Conservation (phyloP, 1,140 invertebrate species). For the Hyles euphorbiae region DNA sequence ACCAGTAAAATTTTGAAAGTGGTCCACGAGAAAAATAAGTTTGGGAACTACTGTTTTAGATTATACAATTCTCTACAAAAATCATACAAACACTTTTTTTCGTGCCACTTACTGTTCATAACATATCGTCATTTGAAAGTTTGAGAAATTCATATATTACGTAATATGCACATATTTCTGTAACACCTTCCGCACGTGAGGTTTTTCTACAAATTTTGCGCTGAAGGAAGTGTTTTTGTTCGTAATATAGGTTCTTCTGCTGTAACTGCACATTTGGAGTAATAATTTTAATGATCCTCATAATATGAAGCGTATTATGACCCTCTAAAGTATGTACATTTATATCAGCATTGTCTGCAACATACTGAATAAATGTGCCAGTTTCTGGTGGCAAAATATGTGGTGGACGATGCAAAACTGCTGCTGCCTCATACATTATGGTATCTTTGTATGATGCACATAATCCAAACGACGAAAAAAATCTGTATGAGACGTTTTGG, state of each 20-base stretch:
- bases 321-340: constrained; percentile 58
- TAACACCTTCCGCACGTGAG: constrained; percentile 34
- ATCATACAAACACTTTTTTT: no score
- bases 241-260: constrained; percentile 23
- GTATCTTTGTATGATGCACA: constrained; percentile 48
- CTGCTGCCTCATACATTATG: constrained; percentile 42
- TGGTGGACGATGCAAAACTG: constrained; percentile 46
- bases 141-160: no score
- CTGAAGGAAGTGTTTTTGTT: constrained; percentile 27
- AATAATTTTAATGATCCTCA: constrained; percentile 54
- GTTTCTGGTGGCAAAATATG: constrained; percentile 45
- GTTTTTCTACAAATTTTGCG: constrained; percentile 24
- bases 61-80: no score
- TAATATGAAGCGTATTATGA: constrained; percentile 52
- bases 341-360: constrained; percentile 57
- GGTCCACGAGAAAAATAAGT: no score
- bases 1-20: no score
- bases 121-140: no score
- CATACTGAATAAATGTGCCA: constrained; percentile 51
- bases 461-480: constrained; percentile 44
- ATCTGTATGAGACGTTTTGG: constrained; percentile 46
- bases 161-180: no score
- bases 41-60: no score
- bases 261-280: constrained; percentile 37
- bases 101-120: no score